phyloP scores from a whole-genome alignment of 92 coral and sea anemone genomes.

The Porites divaricata region DNA sequence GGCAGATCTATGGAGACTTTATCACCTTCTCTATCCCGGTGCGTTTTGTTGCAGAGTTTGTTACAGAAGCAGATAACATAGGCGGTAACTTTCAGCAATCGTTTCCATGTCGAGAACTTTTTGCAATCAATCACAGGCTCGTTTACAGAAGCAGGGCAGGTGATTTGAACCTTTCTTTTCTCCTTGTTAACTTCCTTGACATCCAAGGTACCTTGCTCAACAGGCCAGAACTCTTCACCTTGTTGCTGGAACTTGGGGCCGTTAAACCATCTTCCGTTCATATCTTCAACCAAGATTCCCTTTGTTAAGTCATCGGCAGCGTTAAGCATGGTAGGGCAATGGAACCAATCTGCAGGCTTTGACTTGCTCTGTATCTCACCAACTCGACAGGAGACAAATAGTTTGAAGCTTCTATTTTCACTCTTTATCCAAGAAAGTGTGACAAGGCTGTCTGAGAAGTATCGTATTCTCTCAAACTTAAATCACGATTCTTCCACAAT shows the following conservation, averaged over 20 bases:
- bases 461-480: background rate
- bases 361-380: background rate
- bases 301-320: constrained; percentile 53
- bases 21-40: background rate
- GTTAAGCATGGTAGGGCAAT: constrained; percentile 34
- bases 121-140: background rate
- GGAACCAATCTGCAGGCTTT: background rate
- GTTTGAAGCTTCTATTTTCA: background rate
- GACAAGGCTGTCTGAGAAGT: background rate
- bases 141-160: background rate
- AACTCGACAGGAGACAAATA: background rate
- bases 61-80: background rate
- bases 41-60: background rate
- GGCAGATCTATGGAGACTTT: background rate
- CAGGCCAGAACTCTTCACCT: background rate
- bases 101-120: background rate
- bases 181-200: background rate
- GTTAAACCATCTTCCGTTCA: constrained; percentile 31
- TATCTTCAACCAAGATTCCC: constrained; percentile 42
- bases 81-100: background rate
- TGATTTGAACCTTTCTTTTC: background rate
- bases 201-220: background rate
- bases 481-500: background rate
- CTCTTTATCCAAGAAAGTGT: background rate
- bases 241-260: background rate